Base-by-base conservation (phyloP, 2,888 invertebrate genomes). In the Chironomus riparius region DNA sequence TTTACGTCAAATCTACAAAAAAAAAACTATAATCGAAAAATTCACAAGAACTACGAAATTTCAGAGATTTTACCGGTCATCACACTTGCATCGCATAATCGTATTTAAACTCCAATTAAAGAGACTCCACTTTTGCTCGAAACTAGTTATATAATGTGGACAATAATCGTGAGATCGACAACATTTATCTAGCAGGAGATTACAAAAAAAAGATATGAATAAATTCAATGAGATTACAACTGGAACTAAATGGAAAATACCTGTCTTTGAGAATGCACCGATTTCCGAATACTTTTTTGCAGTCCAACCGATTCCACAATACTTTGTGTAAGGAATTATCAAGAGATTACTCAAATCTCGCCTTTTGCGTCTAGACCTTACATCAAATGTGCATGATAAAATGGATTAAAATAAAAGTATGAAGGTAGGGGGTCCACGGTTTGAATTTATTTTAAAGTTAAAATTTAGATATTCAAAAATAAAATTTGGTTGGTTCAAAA, bases 41-140 rank as follows among this genome's bases (percentile, higher is more conserved):
- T 28, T 28, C 28, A 28, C 28, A 28, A 28, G 28, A 28, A 28
- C 4, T 28, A 28, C 7, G 5, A 18, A 18, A 28, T 28, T 15
- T 18, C 4, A 18, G 18, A 18, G 5, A 18, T 22, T 74, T 84
- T 86, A 94, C 94, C 93, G 91, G 85, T 93, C 91, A 82, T 95
- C 95, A 83, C 95, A 95, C 79, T 91, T 88, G 85, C 95, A 95
- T 81, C 94, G 93, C 90, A 93, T 93, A 79, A 94, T 86, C 21
- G 94, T 94, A 81, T 92, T 92, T 79, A 93, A 87, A 61, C 94
- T 87, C 90, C 92, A 94, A 84, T 95, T 95, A 86, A 91, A 92
- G 71, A 92, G 83, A 61, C 92, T 91, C 80, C 91, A 94, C 80
- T 92, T 92, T 80, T 88, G 89, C 83, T 91, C 89, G 85, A 94